Base-by-base conservation (phyloP, 2,888 invertebrate species). In the Abrostola triplasia region DNA sequence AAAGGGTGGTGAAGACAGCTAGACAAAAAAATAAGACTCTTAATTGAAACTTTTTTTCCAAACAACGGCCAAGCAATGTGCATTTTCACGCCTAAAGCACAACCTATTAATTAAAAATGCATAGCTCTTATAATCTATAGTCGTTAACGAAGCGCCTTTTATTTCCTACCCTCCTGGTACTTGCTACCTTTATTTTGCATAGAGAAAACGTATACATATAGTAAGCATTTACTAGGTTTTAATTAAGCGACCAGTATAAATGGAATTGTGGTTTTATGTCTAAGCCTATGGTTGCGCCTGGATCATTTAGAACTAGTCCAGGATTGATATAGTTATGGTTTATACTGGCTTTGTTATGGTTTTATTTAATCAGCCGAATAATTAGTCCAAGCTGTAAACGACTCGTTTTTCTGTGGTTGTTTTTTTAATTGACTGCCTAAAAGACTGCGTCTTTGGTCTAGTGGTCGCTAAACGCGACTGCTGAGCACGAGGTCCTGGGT, bases 71-170 rank as follows among this genome's bases (percentile, higher is more conserved):
- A 37, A 35, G 52, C 57, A 55, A 59, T 67, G 64, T 61, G 63
- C 64, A 53, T 69, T 70, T 78, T 70, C 71, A 74, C 76, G 73
- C 79, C 70, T 52, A 67, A 63, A 66, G 76, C 68, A 64, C 65
- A 65, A 56, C 37, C 59, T 65, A 77, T 78, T 72, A 77, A 77
- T 80, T 80, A 76, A 77, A 75, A 82, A 76, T 79, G 76, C 74
- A 77, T 80, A 67, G 72, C 66, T 70, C 72, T 63, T 74, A 81
- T 78, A 82, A 75, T 78, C 70, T 70, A 72, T 68, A 72, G 60
- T 70, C 70, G 67, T 74, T 77, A 79, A 73, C 67, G 68, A 60
- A 53, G 57, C 71, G 77, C 63, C 73, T 82, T 78, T 80, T 81
- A 78, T 80, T 83, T 73, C 72, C 75, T 81, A 77, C 38, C 35